phyloP scores from a whole-genome alignment of 2,113 vertebrate genomes.

The Pseudorectes ferrugineus region DNA sequence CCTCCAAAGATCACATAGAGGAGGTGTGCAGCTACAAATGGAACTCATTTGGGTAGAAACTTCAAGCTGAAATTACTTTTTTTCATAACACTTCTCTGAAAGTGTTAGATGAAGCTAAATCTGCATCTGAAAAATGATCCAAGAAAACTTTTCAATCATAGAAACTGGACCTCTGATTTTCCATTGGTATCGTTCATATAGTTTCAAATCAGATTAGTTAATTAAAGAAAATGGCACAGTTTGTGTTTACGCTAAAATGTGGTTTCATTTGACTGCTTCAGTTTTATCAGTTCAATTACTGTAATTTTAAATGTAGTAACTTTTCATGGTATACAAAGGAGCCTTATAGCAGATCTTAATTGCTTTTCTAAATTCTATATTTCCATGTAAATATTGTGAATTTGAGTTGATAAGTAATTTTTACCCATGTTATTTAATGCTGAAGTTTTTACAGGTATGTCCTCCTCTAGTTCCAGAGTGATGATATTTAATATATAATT shows the following conservation, averaged over 20 bases:
- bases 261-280: background rate
- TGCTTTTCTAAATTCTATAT: background rate
- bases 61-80: background rate
- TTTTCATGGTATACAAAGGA: background rate
- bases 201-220: background rate
- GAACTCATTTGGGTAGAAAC: background rate
- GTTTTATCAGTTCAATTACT: background rate
- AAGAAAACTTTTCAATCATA: background rate
- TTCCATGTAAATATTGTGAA: constrained; percentile 37
- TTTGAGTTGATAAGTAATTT: background rate
- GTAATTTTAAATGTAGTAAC: background rate
- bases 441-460: background rate
- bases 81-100: background rate
- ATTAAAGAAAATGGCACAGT: background rate
- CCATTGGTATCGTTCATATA: background rate
- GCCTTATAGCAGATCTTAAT: background rate
- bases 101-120: background rate
- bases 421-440: background rate
- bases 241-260: background rate
- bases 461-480: background rate
- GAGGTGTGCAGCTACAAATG: background rate
- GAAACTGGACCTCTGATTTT: background rate
- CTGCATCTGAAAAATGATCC: background rate
- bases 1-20: background rate
- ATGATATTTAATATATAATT: constrained; percentile 41